Percentiles rank a stretch among this genome's conserved stretches.
phyloP scores from a whole-genome alignment of 2,797 vertebrate genomes.

The Pipistrellus nathusii region DNA sequence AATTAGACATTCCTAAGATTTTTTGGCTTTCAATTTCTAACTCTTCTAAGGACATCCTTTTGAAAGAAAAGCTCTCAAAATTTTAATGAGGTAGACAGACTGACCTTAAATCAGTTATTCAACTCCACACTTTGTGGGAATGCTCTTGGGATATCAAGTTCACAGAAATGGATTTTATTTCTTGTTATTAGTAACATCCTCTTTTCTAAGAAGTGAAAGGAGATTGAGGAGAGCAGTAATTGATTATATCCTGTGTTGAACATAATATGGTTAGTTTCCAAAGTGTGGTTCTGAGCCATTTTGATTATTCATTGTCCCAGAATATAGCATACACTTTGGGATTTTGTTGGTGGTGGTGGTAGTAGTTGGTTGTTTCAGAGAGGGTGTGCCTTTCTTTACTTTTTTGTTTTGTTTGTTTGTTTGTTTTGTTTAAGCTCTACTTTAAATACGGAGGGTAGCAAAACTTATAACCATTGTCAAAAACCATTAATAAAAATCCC shows the following conservation, averaged over 20 bases:
- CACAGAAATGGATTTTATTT: background rate
- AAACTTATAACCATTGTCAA: background rate
- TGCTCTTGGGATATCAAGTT: background rate
- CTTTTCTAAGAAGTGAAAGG: slow-evolving; percentile 15
- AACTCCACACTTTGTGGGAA: background rate
- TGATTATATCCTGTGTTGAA: background rate
- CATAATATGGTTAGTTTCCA: background rate
- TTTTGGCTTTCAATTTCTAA: background rate
- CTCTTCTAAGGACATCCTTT: background rate
- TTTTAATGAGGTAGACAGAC: background rate
- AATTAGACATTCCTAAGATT: background rate
- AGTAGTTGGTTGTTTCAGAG: background rate
- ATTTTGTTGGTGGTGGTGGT: background rate
- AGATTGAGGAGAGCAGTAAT: background rate
- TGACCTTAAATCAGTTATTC: background rate
- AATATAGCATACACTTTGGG: background rate
- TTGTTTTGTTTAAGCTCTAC: background rate
- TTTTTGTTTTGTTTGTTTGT: background rate
- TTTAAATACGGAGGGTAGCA: background rate
- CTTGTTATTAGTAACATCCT: background rate
- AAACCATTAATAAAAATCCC: background rate
- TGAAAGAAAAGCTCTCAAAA: background rate
- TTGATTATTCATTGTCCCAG: background rate
- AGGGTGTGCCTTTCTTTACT: background rate
- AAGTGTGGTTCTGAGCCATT: background rate